Base-by-base conservation (phyloP, 2,888 invertebrate genomes). In the Coleophora flavipennella region DNA sequence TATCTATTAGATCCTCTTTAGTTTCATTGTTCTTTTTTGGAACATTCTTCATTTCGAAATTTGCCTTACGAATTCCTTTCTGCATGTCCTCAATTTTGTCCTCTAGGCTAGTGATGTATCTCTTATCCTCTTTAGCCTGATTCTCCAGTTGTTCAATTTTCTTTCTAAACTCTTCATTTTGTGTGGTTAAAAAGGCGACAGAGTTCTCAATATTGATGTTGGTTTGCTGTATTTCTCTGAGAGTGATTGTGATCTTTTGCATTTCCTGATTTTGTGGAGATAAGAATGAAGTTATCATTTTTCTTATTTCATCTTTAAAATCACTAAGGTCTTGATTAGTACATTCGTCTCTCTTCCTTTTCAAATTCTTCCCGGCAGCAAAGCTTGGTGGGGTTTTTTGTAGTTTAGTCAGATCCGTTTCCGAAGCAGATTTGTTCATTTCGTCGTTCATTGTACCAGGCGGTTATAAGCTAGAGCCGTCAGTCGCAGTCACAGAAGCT, bases 21-120 rank as follows among this genome's bases (percentile, higher is more conserved):
- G 42, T 37, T 35, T 51, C 51, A 1, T 27, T 38, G 0, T 35
- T 11, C 8, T 31, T 35, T 32, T 40, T 49, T 1, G 45, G 50
- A 1, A 47, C 47, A 35, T 46, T 49, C 38, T 51, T 44, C 27
- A 45, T 41, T 37, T 45, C 42, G 9, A 46, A 38, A 33, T 42
- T 43, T 4, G 40, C 29, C 34, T 50, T 47, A 3, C 45, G 31
- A 8, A 12, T 29, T 9, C 10, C 10, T 9, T 4, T 29, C 10
- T 29, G 29, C 36, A 36, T 13, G 11, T 28, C 26, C 27, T 36
- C 36, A 1, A 36, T 8, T 29, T 36, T 36, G 13, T 13, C 28
- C 13, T 36, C 28, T 12, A 36, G 29, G 9, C 8, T 13, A 2
- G 28, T 8, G 4, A 36, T 36, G 13, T 36, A 36, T 13, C 28